Evolutionary conservation across 1,140 invertebrate genomes (phyloP), one percentile per base, ranked within the genome.

Genomic region (Aphidius ervi): DNA sequence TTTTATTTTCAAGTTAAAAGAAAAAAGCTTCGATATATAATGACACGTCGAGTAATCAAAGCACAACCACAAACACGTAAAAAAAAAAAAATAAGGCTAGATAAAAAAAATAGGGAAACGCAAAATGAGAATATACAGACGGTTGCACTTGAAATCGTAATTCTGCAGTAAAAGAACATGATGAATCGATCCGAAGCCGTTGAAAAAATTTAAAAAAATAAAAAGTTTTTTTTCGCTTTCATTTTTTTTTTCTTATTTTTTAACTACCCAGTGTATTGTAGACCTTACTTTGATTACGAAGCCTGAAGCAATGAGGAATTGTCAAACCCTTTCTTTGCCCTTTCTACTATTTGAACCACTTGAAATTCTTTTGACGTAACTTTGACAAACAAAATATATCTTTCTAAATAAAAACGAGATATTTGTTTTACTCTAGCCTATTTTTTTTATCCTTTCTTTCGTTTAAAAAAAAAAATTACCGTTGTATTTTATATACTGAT

Each of bases 281-380:
- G 58, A 63, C 54, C 57, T 60, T 56, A 59, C 58, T 63, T 63
- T 63, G 62, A 63, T 63, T 63, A 57, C 58, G 54, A 56, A 63
- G 49, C 56, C 46, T 59, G 45, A 49, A 59, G 62, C 56, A 16
- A 42, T n/a, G 45, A 16, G 46, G 53, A 57, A 43, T 16, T 16
- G 52, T 16, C 41, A 52, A 39, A 23, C 40, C 40, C 47, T 40
- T 23, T 10, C 16, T 10, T 23, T 37, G 41, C 23, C 10, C 45
- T 48, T 56, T 46, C 10, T 53, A 55, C 45, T 56, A 42, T 39
- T 37, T 46, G 9, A 52, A 56, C 49, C 58, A 60, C 54, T 57
- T 46, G 55, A 47, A 49, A 60, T 60, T 63, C 47, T 46, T 63
- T 63, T 63, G 58, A 63, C 39, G 46, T 57, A 56, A 43, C 52